Base-by-base conservation (phyloP, 1,140 invertebrate species). In the Portunus trituberculatus region DNA sequence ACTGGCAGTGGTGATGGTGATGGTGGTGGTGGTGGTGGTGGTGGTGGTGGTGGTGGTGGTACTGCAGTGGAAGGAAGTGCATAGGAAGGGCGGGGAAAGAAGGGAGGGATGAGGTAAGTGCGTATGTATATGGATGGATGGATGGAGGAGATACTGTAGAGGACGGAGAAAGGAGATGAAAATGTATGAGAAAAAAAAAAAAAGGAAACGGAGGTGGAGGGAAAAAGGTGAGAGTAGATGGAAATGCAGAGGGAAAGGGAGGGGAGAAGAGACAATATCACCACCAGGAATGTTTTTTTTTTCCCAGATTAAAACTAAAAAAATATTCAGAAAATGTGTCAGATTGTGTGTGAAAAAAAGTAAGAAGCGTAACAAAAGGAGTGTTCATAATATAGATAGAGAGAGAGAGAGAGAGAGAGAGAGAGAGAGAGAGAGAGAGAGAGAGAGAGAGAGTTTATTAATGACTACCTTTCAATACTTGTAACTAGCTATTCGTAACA, bases 401-500 rank as follows among this genome's bases (percentile, higher is more conserved):
- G 67, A 76, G 67, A 76, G 67, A 59, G 67, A 76, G 67, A 76
- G 67, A 76, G 67, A 76, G 67, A 76, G 67, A 76, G 67, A 76
- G 67, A 76, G 67, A 76, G 67, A 76, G 67, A 76, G 67, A 76
- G 67, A 76, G 67, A 76, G 67, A 76, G 67, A 76, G 67, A 76
- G 67, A 76, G 67, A 76, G 67, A n/a, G 52, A 59, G 52, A 59
- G 52, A 4, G 52, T 4, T 2, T 16, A 10, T 16, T n/a, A n/a
- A 39, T 39, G 39, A 6, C 6, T 39, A 39, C 1, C 39, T 39
- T 39, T 39, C 39, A 39, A 39, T 39, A 39, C 39, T 39, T 6
- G 39, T 39, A 39, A 39, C 39, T 39, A 39, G 39, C 39, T 39
- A 39, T 39, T 39, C 6, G 39, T 39, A 39, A 39, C 39, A 39